Evolutionary conservation across 2,888 invertebrate species (phyloP).

Genomic region (Aleiodes testaceus): DNA sequence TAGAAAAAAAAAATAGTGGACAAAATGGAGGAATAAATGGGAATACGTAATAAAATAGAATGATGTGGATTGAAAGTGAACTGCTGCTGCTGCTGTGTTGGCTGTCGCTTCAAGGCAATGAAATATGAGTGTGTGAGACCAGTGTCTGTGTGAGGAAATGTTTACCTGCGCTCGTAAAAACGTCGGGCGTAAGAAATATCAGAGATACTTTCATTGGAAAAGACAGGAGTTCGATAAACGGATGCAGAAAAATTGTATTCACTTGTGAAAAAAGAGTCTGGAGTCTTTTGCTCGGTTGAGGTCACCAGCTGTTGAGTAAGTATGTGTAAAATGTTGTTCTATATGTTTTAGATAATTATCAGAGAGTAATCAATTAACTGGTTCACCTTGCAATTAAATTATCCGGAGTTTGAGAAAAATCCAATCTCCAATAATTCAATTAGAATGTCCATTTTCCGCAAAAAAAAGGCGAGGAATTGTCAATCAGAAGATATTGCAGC

Average conservation of each 20-base stretch:
- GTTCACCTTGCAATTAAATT: too few relatives aligned
- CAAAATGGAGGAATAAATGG: not conserved
- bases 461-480: not conserved
- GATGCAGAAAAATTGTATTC: too few relatives aligned
- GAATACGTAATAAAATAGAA: conserved; percentile 9
- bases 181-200: conserved; percentile 7
- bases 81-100: not conserved
- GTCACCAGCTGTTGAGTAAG: too few relatives aligned
- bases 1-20: not conserved
- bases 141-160: conserved; percentile 1
- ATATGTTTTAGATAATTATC: too few relatives aligned
- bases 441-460: too few relatives aligned
- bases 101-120: conserved; percentile 23
- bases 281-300: too few relatives aligned
- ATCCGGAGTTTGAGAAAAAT: too few relatives aligned
- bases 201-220: not conserved
- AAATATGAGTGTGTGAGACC: conserved; percentile 6
- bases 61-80: conserved; percentile 25
- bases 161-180: conserved; percentile 25
- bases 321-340: too few relatives aligned
- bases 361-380: too few relatives aligned
- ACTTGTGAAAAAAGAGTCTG: too few relatives aligned
- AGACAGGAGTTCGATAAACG: not conserved
- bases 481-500: not conserved
- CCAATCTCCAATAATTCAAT: too few relatives aligned